Base-by-base conservation (phyloP, 2,888 invertebrate genomes). In the Rhimphoctona megacephalus region DNA sequence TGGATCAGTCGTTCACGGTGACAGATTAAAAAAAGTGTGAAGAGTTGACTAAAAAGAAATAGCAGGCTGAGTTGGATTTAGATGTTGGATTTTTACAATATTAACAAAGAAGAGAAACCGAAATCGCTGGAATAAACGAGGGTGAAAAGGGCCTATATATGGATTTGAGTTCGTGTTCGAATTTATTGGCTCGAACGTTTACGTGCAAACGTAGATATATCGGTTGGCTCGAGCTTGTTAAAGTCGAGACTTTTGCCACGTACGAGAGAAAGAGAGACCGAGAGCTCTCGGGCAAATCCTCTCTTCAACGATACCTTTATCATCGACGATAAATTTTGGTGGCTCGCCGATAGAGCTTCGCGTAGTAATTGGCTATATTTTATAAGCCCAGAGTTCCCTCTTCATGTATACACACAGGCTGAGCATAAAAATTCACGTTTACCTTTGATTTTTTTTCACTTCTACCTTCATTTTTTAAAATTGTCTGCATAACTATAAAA, bases 301-400 rank as follows among this genome's bases (percentile, higher is more conserved):
- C 46, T 57, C 70, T 43, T 46, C 64, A 36, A 61, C 57, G 90
- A 91, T 91, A 90, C 90, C 89, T 92, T 91, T 92, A 92, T 92
- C 91, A 91, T 90, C 87, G 90, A 91, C 92, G 90, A 92, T 92
- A 92, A 93, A 92, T 92, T 92, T 91, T 82, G 89, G 88, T 87
- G 81, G 83, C 85, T 87, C 88, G 88, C 52, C 88, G 86, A 89
- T 90, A 90, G 87, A 89, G 83, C 85, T 73, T 80, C 76, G 54
- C 81, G 78, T 86, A 85, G 87, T 92, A 91, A 91, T 91, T 91
- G 91, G 90, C 90, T 88, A 91, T 91, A 92, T 91, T 91, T 92
- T 88, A 87, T 61, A 83, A 81, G 72, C 49, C 84, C 85, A 87
- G 87, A 77, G 54, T 82, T 85, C 86, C 19, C 33, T 69, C 54